These are phyloP conservation scores for Epinephelus moara DNA, from an alignment of 2,113 vertebrate species.

Conservation along the genomic window DNA sequence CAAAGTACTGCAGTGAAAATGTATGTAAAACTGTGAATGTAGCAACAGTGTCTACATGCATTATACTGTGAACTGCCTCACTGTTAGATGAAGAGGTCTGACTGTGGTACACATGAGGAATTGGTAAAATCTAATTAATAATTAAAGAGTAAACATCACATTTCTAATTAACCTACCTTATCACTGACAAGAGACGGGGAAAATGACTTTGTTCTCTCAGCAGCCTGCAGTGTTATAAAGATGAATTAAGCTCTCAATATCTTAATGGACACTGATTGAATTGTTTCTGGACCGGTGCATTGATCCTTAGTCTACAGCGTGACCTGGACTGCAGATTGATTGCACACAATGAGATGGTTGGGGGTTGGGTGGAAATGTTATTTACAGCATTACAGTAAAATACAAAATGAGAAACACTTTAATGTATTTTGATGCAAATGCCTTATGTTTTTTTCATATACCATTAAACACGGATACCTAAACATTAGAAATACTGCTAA, in stretches of 20 bases:
- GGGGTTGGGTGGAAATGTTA: background rate
- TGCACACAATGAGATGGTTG: background rate
- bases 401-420: background rate
- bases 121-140: background rate
- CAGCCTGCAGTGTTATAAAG: conserved; percentile 1
- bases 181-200: background rate
- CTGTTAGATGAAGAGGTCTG: background rate
- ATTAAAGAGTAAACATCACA: background rate
- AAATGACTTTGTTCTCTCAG: background rate
- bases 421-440: background rate
- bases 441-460: background rate
- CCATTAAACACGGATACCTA: background rate
- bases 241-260: conserved; percentile 3
- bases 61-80: background rate
- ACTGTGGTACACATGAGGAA: background rate
- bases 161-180: background rate
- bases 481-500: background rate
- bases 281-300: background rate
- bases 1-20: background rate
- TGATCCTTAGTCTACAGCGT: background rate
- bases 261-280: conserved; percentile 20
- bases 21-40: background rate
- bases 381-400: background rate
- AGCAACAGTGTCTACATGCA: no score
- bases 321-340: conserved; percentile 7